Base-by-base conservation (phyloP, 2,888 invertebrate genomes). In the Cremastinae sp. region DNA sequence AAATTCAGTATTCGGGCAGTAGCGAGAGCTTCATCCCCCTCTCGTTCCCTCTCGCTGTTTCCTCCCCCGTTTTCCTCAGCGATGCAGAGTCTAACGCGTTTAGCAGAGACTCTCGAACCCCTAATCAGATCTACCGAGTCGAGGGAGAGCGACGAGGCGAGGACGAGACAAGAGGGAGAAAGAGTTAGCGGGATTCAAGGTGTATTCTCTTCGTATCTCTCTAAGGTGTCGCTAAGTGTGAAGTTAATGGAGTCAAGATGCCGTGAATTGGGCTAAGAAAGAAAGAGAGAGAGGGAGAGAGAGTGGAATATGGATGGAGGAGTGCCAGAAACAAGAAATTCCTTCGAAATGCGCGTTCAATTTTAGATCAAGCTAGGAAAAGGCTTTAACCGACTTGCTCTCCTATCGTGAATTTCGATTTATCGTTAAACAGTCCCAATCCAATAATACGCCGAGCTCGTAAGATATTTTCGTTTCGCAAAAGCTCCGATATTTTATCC, bases 211-310 rank as follows among this genome's bases (percentile, higher is more conserved):
- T 41, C n/a, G n/a, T 53, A 28, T 51, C 53, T 51, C 20, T 28
- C 43, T 28, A 83, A 85, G 85, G 84, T 83, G 85, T 84, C 83
- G 84, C 86, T 89, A 89, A 89, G 89, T 89, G 89, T 89, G 85
- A 88, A 88, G 89, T 88, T 89, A 89, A 89, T 89, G 87, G 88
- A 89, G 88, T 88, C 88, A 87, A 87, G 86, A 86, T 85, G 85
- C 83, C 83, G 84, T 78, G 79, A 75, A 69, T 69, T 70, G 65
- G 20, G 53, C 12, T 37, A 37, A 43, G 51, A 18, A 12, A 9
- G 4, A 45, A 18, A 73, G 35, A 39, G 43, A 61, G 28, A 22
- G 43, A 39, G 51, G 20, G 37, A 51, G 49, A 45, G 41, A 22
- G 28, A 66, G 18, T n/a, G 28, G 47, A 35, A 22, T 16, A 2